phyloP scores from a whole-genome alignment of 1,140 invertebrate species.

The Hylyphantes graminicola region DNA sequence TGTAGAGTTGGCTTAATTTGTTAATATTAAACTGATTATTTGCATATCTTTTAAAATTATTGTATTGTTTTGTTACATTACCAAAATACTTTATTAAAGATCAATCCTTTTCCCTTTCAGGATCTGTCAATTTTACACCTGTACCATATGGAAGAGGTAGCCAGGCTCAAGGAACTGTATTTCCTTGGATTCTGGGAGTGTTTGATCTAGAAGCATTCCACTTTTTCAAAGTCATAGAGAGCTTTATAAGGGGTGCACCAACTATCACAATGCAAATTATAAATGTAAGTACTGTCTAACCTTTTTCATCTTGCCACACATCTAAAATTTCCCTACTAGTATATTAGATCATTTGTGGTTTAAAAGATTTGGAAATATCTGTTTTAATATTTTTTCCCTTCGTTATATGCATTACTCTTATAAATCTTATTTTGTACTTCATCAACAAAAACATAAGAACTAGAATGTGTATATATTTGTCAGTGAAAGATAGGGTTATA shows the following conservation, averaged over 20 bases:
- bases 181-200: conserved; percentile 46
- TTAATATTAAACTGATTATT: too few relatives aligned
- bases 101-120: not conserved
- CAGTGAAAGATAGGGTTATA: too few relatives aligned
- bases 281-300: conserved; percentile 30
- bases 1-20: too few relatives aligned
- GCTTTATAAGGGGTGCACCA: conserved; percentile 42
- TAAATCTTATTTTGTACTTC: too few relatives aligned
- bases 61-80: too few relatives aligned
- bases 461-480: too few relatives aligned
- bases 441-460: too few relatives aligned
- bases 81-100: too few relatives aligned
- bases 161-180: conserved; percentile 33
- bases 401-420: too few relatives aligned
- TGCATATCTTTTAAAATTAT: too few relatives aligned
- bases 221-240: conserved; percentile 53
- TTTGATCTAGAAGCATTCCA: conserved; percentile 40
- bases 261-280: conserved; percentile 49
- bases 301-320: not conserved
- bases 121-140: conserved; percentile 47
- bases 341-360: not conserved
- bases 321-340: not conserved
- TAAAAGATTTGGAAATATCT: not conserved
- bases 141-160: conserved; percentile 13
- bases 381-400: too few relatives aligned